Evolutionary conservation across 2,888 invertebrate species (phyloP).

Genomic region (Drosophila paranaensis): DNA sequence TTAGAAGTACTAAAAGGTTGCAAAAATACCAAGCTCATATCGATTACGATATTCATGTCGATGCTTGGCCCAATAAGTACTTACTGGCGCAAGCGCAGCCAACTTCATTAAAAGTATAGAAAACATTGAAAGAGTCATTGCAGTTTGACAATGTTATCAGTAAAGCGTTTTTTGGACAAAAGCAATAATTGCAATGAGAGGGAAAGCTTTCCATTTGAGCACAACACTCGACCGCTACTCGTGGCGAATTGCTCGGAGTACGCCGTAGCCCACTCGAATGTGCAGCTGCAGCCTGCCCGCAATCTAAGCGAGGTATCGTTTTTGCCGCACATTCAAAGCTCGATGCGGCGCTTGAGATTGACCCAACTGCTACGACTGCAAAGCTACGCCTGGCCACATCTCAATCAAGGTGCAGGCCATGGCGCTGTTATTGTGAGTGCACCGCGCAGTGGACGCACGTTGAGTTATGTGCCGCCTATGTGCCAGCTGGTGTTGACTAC

Average conservation of each 20-base stretch:
- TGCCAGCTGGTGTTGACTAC: conserved; percentile 41
- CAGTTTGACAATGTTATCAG: background rate
- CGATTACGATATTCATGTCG: background rate
- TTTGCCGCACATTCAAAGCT: conserved; percentile 33
- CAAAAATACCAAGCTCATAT: background rate
- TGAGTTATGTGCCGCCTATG: conserved; percentile 53
- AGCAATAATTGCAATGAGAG: conserved; percentile 17
- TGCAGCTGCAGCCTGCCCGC: conserved; percentile 29
- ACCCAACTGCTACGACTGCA: conserved; percentile 55
- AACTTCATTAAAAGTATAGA: conserved; percentile 22
- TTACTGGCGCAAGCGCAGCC: conserved; percentile 24
- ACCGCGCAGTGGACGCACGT: conserved; percentile 63
- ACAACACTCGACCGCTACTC: conserved; percentile 33
- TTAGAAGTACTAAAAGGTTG: conserved; percentile 1
- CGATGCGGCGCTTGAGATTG: conserved; percentile 43
- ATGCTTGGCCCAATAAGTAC: background rate
- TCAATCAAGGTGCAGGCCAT: conserved; percentile 21
- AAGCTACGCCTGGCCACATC: conserved; percentile 64
- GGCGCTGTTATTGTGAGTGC: conserved; percentile 59
- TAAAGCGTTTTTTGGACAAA: background rate
- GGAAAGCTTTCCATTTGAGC: conserved; percentile 4
- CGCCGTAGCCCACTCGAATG: conserved; percentile 48
- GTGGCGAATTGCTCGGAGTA: conserved; percentile 56
- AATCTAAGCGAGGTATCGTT: conserved; percentile 43
- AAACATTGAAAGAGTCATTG: background rate